A percentile compares a stretch with the other conserved stretches of the same genome.
phyloP scores from a whole-genome alignment of 2,797 vertebrate genomes.

The Etheostoma perlongum region DNA sequence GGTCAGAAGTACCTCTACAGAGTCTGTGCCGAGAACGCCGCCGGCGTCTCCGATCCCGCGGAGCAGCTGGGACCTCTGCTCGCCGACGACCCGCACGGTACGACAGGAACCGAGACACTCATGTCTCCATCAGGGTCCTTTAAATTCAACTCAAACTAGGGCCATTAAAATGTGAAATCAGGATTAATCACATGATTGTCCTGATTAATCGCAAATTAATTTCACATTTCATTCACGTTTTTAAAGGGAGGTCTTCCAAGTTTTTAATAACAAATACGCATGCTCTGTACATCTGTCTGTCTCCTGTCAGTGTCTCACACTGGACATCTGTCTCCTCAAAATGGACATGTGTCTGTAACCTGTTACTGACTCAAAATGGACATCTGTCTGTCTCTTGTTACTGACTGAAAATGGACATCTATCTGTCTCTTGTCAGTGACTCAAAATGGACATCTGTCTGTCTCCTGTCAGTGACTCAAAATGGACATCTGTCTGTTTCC shows the following conservation, averaged over 20 bases:
- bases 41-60: slow-evolving; percentile 93
- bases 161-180: too few species aligned
- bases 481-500: neutral
- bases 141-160: too few species aligned
- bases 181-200: too few species aligned
- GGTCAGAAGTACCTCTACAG: slow-evolving; percentile 93
- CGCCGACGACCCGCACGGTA: slow-evolving; percentile 94
- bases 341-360: too few species aligned
- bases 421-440: slow-evolving; percentile 75
- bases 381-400: slow-evolving; percentile 58
- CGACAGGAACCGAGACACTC: rapidly evolving
- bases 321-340: too few species aligned
- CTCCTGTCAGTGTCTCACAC: slow-evolving; percentile 76
- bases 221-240: too few species aligned
- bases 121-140: too few species aligned
- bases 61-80: slow-evolving; percentile 93
- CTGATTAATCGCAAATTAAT: too few species aligned
- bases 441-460: neutral
- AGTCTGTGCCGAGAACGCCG: slow-evolving; percentile 96
- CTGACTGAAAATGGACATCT: slow-evolving; percentile 57
- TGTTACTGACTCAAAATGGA: too few species aligned
- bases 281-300: neutral
- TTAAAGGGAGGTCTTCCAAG: too few species aligned
- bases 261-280: too few species aligned
- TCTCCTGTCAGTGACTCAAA: slow-evolving; percentile 75